These are phyloP conservation scores for Myotis findleyi DNA, from an alignment of 2,797 vertebrate genomes.

Conservation along the genomic window DNA sequence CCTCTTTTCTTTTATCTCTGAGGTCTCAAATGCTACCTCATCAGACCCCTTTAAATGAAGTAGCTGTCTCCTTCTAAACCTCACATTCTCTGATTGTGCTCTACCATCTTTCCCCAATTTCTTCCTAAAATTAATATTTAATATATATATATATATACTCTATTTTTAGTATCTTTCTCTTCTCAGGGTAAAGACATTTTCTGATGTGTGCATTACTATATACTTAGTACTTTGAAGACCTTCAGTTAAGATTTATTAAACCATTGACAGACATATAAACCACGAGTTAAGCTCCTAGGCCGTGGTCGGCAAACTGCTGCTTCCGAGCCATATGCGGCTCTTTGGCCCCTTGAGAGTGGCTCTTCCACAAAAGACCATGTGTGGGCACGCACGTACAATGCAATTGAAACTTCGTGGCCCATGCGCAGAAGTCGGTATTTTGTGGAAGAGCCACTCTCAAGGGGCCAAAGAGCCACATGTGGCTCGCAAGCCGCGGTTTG, in stretches of 20 bases:
- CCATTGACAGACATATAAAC: not conserved
- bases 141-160: not conserved
- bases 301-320: no score
- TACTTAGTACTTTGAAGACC: not conserved
- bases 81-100: not conserved
- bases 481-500: no score
- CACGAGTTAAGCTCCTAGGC: not conserved
- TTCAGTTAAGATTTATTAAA: not conserved
- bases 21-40: not conserved
- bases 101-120: not conserved
- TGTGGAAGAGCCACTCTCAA: no score
- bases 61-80: not conserved
- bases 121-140: not conserved
- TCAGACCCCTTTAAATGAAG: not conserved
- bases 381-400: no score
- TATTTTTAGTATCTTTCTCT: not conserved
- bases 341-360: no score
- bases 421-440: no score
- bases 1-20: not conserved
- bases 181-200: not conserved
- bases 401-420: no score
- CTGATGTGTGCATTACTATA: not conserved
- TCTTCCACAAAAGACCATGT: no score
- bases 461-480: no score
- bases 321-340: no score